Evolutionary conservation across 2,888 invertebrate species (phyloP), one percentile per base, ranked within the genome.

Genomic region (Lithophane semibrunnea): DNA sequence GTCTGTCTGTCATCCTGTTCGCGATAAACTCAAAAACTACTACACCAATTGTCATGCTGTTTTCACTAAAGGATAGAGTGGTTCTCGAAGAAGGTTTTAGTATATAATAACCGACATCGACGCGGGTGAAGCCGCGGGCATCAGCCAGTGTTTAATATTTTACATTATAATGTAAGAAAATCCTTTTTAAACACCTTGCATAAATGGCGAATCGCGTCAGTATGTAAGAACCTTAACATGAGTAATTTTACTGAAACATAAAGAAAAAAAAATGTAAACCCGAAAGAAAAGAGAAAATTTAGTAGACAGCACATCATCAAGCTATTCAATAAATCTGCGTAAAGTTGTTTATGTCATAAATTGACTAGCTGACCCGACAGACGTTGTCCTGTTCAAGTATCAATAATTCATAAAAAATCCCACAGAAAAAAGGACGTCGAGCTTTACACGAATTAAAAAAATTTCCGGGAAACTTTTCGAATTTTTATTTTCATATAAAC

Each of bases 161-260:
- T 52, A 52, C 67, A 42, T 42, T 9, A 24, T 16, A 76, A 54
- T 54, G 13, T 63, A 16, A 7, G 7, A 29, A 44, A 63, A 54
- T n/a, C 1, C 0, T n/a, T 75, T 44, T 49, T n/a, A 52, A 52
- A 42, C 37, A 29, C 56, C 44, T 56, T 71, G 8, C 44, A n/a
- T n/a, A n/a, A n/a, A n/a, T n/a, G n/a, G n/a, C n/a, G n/a, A n/a
- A n/a, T n/a, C n/a, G n/a, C n/a, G n/a, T n/a, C n/a, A n/a, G n/a
- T n/a, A n/a, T n/a, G n/a, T n/a, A n/a, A n/a, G n/a, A n/a, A n/a
- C n/a, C n/a, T n/a, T n/a, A 5, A n/a, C 18, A 56, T 21, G 12
- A 77, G 42, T n/a, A 18, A 24, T 49, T 18, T 68, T 12, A 16
- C 16, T 54, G 18, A n/a, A n/a, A 77, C 44, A 64, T 21, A 49